phyloP scores from a whole-genome alignment of 92 coral and sea anemone genomes.

The Umimayanthus chanpuru region DNA sequence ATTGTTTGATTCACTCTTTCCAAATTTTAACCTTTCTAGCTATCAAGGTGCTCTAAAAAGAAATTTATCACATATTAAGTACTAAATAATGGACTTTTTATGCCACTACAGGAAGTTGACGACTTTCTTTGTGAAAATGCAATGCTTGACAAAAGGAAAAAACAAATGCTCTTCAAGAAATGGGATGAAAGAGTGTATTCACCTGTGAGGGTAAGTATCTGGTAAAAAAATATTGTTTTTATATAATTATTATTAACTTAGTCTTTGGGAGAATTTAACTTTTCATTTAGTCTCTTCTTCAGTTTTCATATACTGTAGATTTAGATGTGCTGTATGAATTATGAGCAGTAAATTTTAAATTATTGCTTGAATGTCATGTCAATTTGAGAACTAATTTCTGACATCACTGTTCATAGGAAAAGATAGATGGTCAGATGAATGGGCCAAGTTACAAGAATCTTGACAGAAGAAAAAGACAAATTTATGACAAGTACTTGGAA shows the following conservation, averaged over 20 bases:
- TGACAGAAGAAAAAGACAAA: conserved; percentile 79
- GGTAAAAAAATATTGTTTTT: no score
- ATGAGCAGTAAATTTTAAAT: no score
- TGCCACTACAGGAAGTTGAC: conserved; percentile 65
- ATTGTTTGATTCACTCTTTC: no score
- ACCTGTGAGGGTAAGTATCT: conserved; percentile 72
- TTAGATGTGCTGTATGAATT: no score
- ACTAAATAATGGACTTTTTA: not conserved
- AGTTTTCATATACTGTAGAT: no score
- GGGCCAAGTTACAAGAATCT: conserved; percentile 80
- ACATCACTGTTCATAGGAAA: conserved; percentile 56
- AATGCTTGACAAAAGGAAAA: conserved; percentile 80
- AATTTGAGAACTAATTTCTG: not conserved
- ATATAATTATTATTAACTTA: no score
- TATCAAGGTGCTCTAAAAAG: no score
- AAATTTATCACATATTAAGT: no score
- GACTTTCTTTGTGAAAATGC: conserved; percentile 75
- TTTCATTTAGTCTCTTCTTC: no score
- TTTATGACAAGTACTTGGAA: conserved; percentile 81
- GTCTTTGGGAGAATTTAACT: no score
- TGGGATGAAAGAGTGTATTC: conserved; percentile 90
- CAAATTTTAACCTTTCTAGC: no score
- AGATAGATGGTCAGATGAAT: conserved; percentile 87
- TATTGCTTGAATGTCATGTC: no score
- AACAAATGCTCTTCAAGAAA: conserved; percentile 82